Conservation (phyloP, 2,888 invertebrate species). For the Xanthia icteritia region DNA sequence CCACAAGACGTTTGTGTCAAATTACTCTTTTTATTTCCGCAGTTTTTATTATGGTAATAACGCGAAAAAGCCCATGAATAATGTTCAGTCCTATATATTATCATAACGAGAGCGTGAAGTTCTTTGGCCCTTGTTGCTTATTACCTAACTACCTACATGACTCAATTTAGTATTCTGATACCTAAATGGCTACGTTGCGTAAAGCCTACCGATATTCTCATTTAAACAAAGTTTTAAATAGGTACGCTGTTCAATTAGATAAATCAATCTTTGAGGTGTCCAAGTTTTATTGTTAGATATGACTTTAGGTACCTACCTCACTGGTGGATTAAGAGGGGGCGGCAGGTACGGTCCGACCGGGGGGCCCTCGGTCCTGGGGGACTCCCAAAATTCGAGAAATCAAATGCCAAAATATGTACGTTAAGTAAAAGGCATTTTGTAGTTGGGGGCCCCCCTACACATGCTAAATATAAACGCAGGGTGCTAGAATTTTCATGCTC, state of each 20-base stretch:
- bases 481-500: too few relatives aligned
- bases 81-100: constrained; percentile 69
- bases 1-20: constrained; percentile 81
- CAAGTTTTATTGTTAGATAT: not conserved
- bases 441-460: too few relatives aligned
- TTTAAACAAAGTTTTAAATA: not conserved
- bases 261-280: not conserved
- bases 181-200: not conserved
- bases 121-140: constrained; percentile 40
- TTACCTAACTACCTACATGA: constrained; percentile 36
- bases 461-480: too few relatives aligned
- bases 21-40: constrained; percentile 85
- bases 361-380: not conserved
- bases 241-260: not conserved
- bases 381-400: not conserved
- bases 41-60: constrained; percentile 86
- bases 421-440: too few relatives aligned
- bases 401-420: not conserved
- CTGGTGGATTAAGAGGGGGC: not conserved
- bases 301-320: too few relatives aligned
- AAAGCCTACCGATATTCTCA: not conserved
- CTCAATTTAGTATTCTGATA: constrained; percentile 14
- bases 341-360: too few relatives aligned
- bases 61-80: constrained; percentile 78
- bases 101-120: constrained; percentile 61